Evolutionary conservation across 2,797 vertebrate genomes (phyloP).

Genomic region (Acipenser oxyrinchus): DNA sequence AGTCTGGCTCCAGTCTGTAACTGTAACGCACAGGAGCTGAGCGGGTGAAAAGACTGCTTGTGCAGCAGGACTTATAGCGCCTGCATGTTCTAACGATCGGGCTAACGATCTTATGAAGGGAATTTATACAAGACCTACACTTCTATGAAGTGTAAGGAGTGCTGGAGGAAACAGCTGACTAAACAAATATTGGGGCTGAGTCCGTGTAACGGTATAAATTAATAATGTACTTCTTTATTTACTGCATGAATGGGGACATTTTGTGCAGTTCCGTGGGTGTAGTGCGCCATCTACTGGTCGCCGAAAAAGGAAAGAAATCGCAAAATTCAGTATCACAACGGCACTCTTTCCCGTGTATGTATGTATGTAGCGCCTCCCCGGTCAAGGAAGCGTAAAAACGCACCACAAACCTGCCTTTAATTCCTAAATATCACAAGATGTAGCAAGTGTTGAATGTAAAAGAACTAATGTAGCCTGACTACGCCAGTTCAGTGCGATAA

Average conservation of each 20-base stretch:
- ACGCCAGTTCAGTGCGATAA: too few relatives aligned
- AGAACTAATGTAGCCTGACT: too few relatives aligned
- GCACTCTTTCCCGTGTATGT: not conserved
- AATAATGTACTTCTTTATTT: conserved; percentile 72
- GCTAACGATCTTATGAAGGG: conserved; percentile 25
- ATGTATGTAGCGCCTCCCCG: too few relatives aligned
- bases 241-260: conserved; percentile 48
- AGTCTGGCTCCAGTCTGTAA: conserved; percentile 46
- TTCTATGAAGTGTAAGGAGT: conserved; percentile 57
- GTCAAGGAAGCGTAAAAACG: too few relatives aligned
- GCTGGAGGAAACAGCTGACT: conserved; percentile 72
- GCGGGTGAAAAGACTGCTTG: conserved; percentile 47
- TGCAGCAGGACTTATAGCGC: conserved; percentile 39
- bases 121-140: conserved; percentile 47
- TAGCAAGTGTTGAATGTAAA: too few relatives aligned
- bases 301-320: conserved; percentile 1
- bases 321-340: too few relatives aligned
- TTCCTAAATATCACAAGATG: too few relatives aligned
- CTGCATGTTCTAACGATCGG: conserved; percentile 49
- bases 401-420: too few relatives aligned
- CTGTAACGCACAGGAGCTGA: conserved; percentile 35
- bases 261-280: conserved; percentile 35
- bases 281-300: conserved; percentile 58
- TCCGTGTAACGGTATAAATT: conserved; percentile 60
- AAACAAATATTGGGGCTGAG: conserved; percentile 66